Evolutionary conservation across 2,888 invertebrate genomes (phyloP), one percentile per base, ranked within the genome.

Genomic region (Plebejus melissa): DNA sequence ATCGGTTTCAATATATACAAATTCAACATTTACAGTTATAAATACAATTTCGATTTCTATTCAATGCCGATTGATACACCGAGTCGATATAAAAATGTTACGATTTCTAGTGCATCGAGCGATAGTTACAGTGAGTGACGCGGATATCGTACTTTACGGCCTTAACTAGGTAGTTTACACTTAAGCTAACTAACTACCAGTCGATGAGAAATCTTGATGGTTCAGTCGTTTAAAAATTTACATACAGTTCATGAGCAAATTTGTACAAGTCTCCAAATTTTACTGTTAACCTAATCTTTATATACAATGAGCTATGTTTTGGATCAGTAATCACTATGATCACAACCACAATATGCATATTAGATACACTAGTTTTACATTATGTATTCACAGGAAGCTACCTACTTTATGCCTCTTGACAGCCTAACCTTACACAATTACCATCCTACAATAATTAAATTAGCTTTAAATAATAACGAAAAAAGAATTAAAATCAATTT

Each of bases 181-280:
- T 75, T 75, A 75, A 74, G 77, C 76, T 78, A 80, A 80, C 88
- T 87, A 90, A 80, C 90, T 92, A 92, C 86, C 92, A 91, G 90
- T 92, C 91, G 87, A 90, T 87, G 87, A 88, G 87, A 90, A 90
- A 90, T 85, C 85, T 83, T 88, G 87, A 89, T 86, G 88, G 86
- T 88, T 92, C 92, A 92, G 92, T 92, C 92, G 85, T 92, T 90
- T 91, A 88, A 78, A 82, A 91, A 90, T 88, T 88, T 90, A 91
- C 90, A 90, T 83, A 22, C 22, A 22, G 83, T 85, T 86, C 85
- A 85, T 93, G 93, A 93, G 93, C 93, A 93, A 75, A 86, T 82
- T 93, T 93, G 92, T 93, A 93, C 93, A 93, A 90, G 87, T 90
- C 87, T 91, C 90, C 88, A 90, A 92, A 92, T 91, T 86, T 86